These are phyloP conservation scores for Gobio gobio DNA, from an alignment of 2,113 vertebrate species.

Conservation along the genomic window DNA sequence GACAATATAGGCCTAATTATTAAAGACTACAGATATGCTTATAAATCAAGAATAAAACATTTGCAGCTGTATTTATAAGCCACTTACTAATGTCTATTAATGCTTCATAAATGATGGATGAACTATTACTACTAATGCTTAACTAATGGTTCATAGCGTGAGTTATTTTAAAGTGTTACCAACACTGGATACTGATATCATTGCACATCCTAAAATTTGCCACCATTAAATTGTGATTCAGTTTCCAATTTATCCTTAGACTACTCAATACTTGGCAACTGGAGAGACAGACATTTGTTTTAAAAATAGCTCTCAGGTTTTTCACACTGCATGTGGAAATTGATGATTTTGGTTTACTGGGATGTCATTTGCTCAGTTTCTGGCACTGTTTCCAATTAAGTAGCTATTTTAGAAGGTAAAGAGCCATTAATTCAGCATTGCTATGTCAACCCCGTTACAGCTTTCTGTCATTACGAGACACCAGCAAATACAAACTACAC, in stretches of 20 bases:
- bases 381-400: constrained; percentile 11
- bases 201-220: constrained; percentile 32
- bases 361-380: constrained; percentile 19
- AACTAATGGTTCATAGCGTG: too few species aligned
- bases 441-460: neutral
- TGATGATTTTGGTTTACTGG: neutral
- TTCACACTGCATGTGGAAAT: constrained; percentile 1
- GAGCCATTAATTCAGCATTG: neutral
- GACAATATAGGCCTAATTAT: too few species aligned
- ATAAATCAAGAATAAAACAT: too few species aligned
- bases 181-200: neutral
- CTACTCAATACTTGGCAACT: constrained; percentile 10
- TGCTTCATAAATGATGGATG: too few species aligned
- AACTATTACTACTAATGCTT: too few species aligned
- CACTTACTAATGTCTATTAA: too few species aligned
- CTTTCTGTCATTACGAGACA: constrained; percentile 1
- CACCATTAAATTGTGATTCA: constrained; percentile 33
- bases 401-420: constrained; percentile 14
- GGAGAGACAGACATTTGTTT: neutral
- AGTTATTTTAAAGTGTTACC: too few species aligned
- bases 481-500: neutral
- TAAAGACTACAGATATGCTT: too few species aligned
- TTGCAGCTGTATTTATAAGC: too few species aligned
- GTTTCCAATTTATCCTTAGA: constrained; percentile 22
- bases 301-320: constrained; percentile 18